Evolutionary conservation across 2,113 vertebrate genomes (phyloP).

Genomic region (Verasper variegatus): DNA sequence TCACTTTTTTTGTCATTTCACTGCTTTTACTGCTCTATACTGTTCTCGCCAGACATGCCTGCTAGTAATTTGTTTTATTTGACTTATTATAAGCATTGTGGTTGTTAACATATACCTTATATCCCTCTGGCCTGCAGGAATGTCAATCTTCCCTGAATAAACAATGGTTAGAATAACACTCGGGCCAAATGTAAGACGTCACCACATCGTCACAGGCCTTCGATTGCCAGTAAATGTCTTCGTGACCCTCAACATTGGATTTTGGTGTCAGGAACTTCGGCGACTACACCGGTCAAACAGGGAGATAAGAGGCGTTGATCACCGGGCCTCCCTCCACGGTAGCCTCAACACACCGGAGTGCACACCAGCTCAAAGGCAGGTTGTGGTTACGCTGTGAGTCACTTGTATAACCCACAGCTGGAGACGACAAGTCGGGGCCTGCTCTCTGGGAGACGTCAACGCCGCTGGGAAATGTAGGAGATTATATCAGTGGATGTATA

Average conservation of each 20-base stretch:
- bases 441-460: constrained; percentile 27
- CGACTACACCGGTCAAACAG: neutral
- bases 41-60: neutral
- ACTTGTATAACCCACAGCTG: constrained; percentile 55
- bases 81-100: constrained; percentile 7
- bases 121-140: neutral
- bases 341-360: constrained; percentile 25
- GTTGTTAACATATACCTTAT: constrained; percentile 6
- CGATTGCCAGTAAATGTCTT: neutral
- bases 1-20: neutral
- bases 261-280: neutral
- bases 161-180: neutral
- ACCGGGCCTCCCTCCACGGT: constrained; percentile 1
- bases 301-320: neutral
- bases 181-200: neutral
- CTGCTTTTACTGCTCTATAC: neutral
- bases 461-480: constrained; percentile 34
- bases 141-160: neutral
- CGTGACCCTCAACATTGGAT: neutral
- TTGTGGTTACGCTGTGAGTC: constrained; percentile 47
- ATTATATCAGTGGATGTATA: constrained; percentile 39
- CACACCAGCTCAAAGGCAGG: constrained; percentile 30
- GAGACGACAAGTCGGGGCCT: constrained; percentile 53
- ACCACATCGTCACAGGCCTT: neutral
- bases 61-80: constrained; percentile 5